A percentile compares a stretch with the other conserved stretches of the same genome.
Evolutionary conservation across 2,888 invertebrate genomes (phyloP).

Genomic region (Saturnia japonica): DNA sequence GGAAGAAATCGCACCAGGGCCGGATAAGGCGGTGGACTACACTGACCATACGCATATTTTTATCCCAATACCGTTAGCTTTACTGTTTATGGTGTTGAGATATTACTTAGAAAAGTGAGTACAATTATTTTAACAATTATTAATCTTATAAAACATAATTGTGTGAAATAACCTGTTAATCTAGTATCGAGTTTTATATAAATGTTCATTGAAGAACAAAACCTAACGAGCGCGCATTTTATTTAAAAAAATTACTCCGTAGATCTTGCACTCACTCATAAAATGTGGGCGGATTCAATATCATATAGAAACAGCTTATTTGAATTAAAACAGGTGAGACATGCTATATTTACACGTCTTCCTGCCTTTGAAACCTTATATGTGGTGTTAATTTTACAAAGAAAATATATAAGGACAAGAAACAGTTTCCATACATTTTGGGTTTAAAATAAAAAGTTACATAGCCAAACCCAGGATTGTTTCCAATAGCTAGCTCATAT

Average conservation of each 20-base stretch:
- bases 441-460: too few species aligned
- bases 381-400: background rate
- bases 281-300: conserved; percentile 8
- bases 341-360: background rate
- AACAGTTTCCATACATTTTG: too few species aligned
- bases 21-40: conserved; percentile 84
- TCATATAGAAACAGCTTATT: background rate
- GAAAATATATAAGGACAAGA: too few species aligned
- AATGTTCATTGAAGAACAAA: background rate
- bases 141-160: background rate
- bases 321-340: background rate
- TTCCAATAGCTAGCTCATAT: too few species aligned
- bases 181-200: background rate
- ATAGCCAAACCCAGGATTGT: too few species aligned
- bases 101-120: conserved; percentile 90
- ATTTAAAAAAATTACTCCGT: background rate
- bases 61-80: conserved; percentile 87
- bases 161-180: conserved; percentile 10
- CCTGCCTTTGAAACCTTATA: background rate
- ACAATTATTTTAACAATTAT: background rate
- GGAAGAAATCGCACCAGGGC: conserved; percentile 87
- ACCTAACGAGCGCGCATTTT: background rate
- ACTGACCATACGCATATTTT: conserved; percentile 87
- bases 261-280: background rate
- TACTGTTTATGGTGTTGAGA: conserved; percentile 85